Evolutionary conservation across 2,888 invertebrate genomes (phyloP).

Genomic region (Xestobium rufovillosum): DNA sequence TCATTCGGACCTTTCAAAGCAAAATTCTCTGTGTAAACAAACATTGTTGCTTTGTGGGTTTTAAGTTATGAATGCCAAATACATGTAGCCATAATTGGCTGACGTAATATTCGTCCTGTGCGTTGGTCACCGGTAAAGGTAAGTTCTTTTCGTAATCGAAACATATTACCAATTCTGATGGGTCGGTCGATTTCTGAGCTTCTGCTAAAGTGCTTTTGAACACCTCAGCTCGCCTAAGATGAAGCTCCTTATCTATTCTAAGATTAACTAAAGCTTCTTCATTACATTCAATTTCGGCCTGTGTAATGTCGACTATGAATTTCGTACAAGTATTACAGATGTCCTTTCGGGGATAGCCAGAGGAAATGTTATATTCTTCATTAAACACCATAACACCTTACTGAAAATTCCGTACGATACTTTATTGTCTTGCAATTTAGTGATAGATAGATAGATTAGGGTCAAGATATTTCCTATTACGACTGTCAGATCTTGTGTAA

Average conservation of each 20-base stretch:
- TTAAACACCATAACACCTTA: constrained; percentile 20
- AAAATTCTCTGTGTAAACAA: no score
- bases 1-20: no score
- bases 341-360: constrained; percentile 17
- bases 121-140: constrained; percentile 16
- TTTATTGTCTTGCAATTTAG: constrained; percentile 13
- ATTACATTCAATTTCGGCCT: constrained; percentile 10
- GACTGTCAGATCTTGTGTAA: constrained; percentile 17
- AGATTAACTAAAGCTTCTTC: constrained; percentile 9
- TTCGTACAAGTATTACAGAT: constrained; percentile 18
- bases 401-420: constrained; percentile 15
- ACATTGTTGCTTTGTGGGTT: no score
- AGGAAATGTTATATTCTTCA: constrained; percentile 19
- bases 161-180: constrained; percentile 16
- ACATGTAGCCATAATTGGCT: constrained; percentile 15
- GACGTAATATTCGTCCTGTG: no score
- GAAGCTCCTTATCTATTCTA: constrained; percentile 13
- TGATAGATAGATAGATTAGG: constrained; percentile 15
- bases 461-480: constrained; percentile 16
- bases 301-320: constrained; percentile 13
- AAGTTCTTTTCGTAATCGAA: constrained; percentile 16
- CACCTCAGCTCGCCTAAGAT: constrained; percentile 13
- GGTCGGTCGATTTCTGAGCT: constrained; percentile 6
- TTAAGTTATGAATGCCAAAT: constrained; percentile 16
- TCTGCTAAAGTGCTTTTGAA: constrained; percentile 8